Evolutionary conservation across 2,797 vertebrate species (phyloP).

Genomic region (Typhlichthys eigenmanni): DNA sequence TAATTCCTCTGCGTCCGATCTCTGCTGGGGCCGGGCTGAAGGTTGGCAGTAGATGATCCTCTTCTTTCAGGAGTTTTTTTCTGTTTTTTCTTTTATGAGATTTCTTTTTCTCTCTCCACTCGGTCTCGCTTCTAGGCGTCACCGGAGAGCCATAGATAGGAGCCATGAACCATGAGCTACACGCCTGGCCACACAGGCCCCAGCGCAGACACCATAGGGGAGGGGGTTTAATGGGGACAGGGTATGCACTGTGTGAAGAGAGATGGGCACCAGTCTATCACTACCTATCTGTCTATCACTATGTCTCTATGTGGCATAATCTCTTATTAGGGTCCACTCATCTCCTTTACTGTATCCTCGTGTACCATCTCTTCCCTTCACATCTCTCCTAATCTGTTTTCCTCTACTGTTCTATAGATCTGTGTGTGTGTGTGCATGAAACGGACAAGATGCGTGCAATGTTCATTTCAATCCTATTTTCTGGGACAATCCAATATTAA

Average conservation of each 20-base stretch:
- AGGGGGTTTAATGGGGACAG: slow-evolving; percentile 4
- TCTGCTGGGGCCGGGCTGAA: slow-evolving; percentile 25
- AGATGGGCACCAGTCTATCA: not conserved
- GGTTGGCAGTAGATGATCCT: slow-evolving; percentile 66
- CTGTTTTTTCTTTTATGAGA: not conserved
- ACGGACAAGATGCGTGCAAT: not conserved
- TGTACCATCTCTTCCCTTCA: not conserved
- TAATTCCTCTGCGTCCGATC: slow-evolving; percentile 51
- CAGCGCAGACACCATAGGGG: slow-evolving; percentile 19
- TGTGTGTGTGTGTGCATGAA: not conserved
- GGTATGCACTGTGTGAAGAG: not conserved
- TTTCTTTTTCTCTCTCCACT: slow-evolving; percentile 7
- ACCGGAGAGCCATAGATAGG: slow-evolving; percentile 66
- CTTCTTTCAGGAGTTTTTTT: slow-evolving; percentile 68
- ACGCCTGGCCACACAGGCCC: slow-evolving; percentile 50
- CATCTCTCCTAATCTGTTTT: not conserved
- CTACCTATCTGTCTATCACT: too few relatives aligned
- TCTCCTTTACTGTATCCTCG: not conserved
- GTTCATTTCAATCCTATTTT: not conserved
- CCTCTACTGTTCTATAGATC: not conserved
- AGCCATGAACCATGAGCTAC: slow-evolving; percentile 67
- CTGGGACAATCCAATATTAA: slow-evolving; percentile 5
- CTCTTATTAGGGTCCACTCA: not conserved
- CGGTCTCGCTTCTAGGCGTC: slow-evolving; percentile 53
- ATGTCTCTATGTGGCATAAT: slow-evolving; percentile 2